These are phyloP conservation scores for Podiceps cristatus DNA, from an alignment of 2,113 vertebrate species.

Conservation along the genomic window DNA sequence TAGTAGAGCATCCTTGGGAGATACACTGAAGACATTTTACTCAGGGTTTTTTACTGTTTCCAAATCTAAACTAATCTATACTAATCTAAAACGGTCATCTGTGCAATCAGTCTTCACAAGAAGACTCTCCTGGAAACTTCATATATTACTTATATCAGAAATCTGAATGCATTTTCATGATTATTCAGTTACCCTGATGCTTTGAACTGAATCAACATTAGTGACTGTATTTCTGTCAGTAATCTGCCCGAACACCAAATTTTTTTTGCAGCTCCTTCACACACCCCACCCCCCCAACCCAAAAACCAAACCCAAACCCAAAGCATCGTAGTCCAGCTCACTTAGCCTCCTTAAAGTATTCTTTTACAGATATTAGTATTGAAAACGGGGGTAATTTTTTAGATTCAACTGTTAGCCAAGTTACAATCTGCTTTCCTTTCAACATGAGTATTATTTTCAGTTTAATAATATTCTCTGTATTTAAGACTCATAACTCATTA, in stretches of 20 bases:
- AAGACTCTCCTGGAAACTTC: not conserved
- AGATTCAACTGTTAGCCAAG: not conserved
- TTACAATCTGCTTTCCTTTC: not conserved
- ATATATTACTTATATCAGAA: not conserved
- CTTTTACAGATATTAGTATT: not conserved
- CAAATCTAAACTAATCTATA: too few species aligned
- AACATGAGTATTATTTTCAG: not conserved
- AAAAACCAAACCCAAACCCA: not conserved
- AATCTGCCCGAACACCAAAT: not conserved
- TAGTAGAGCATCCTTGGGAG: not conserved
- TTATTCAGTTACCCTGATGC: not conserved
- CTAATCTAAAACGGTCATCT: not conserved
- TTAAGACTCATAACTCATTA: not conserved
- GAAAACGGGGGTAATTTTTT: not conserved
- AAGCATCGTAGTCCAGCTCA: not conserved
- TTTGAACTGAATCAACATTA: not conserved
- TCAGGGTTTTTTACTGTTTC: not conserved
- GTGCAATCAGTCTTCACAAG: not conserved
- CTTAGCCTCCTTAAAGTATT: not conserved
- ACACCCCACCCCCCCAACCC: not conserved
- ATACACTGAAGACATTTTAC: not conserved
- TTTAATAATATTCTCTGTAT: not conserved
- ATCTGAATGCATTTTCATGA: not conserved
- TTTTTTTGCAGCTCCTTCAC: not conserved
- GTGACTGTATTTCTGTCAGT: not conserved